phyloP scores from a whole-genome alignment of 2,888 invertebrate genomes.

The Podotricha telesiphe region DNA sequence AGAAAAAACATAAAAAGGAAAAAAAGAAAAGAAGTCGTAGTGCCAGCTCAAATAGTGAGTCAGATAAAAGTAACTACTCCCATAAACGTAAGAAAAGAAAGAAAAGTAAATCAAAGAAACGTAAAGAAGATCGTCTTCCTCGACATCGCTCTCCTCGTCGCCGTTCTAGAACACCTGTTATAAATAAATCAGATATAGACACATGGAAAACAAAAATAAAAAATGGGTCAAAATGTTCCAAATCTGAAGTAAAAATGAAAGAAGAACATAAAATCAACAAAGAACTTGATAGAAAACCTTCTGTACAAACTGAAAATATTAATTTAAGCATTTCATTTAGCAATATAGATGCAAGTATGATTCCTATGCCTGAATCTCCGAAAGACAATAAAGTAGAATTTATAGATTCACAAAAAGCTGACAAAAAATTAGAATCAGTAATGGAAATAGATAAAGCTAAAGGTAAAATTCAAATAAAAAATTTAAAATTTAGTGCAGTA shows the following conservation, averaged over 20 bases:
- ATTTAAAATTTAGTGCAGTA: conserved; percentile 86
- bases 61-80: conserved; percentile 74
- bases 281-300: conserved; percentile 49
- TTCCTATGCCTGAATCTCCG: conserved; percentile 74
- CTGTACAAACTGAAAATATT: conserved; percentile 56
- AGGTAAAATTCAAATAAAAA: conserved; percentile 87
- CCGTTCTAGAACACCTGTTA: conserved; percentile 59
- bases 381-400: conserved; percentile 54
- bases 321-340: conserved; percentile 47
- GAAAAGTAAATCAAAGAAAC: conserved; percentile 74
- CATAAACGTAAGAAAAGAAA: conserved; percentile 84
- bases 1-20: conserved; percentile 86
- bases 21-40: conserved; percentile 76
- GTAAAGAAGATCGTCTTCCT: conserved; percentile 58
- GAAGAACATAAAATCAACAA: conserved; percentile 49
- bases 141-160: conserved; percentile 53
- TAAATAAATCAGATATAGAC: conserved; percentile 43
- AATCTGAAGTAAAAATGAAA: conserved; percentile 47
- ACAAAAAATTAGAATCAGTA: conserved; percentile 57
- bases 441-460: conserved; percentile 71
- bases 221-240: conserved; percentile 28
- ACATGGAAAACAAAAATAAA: conserved; percentile 35
- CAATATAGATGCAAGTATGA: conserved; percentile 63
- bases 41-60: conserved; percentile 68
- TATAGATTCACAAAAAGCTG: conserved; percentile 57